Evolutionary conservation across 2,888 invertebrate genomes (phyloP).

Genomic region (Cyrtodaria siliqua): DNA sequence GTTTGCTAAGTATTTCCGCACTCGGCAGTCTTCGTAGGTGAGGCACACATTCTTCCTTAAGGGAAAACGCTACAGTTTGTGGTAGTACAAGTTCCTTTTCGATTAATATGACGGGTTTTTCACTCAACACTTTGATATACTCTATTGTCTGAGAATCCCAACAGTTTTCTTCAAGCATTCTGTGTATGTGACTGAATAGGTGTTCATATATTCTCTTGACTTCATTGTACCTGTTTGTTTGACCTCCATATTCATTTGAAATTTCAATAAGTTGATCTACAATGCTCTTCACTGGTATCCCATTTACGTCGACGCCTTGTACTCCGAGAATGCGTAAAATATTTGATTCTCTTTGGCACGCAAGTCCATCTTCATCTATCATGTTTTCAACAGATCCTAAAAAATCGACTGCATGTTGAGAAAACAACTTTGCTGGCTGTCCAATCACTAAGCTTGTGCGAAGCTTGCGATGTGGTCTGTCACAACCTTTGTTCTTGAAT

Average conservation of each 20-base stretch:
- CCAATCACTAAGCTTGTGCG: constrained; percentile 14
- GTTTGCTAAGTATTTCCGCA: background rate
- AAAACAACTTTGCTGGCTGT: constrained; percentile 33
- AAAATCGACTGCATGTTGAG: background rate
- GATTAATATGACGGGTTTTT: constrained; percentile 17
- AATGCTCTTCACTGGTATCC: background rate
- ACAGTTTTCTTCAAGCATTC: no score
- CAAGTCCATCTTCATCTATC: constrained; percentile 26
- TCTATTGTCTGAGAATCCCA: no score
- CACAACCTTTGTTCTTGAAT: no score
- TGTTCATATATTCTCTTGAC: background rate
- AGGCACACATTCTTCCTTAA: constrained; percentile 24
- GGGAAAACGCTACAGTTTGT: constrained; percentile 9
- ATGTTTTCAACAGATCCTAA: constrained; percentile 38
- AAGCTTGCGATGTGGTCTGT: no score
- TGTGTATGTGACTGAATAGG: no score
- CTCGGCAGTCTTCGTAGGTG: constrained; percentile 13
- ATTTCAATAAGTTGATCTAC: constrained; percentile 12
- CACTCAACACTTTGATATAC: background rate
- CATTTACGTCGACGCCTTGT: no score
- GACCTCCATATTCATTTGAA: constrained; percentile 4
- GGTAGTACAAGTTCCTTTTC: background rate
- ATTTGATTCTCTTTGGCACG: no score
- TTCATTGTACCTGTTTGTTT: background rate
- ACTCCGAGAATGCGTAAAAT: no score